Percentiles rank a stretch among this genome's conserved stretches.
These are phyloP conservation scores for Fregata magnificens DNA, from an alignment of 2,113 vertebrate species.

Conservation along the genomic window DNA sequence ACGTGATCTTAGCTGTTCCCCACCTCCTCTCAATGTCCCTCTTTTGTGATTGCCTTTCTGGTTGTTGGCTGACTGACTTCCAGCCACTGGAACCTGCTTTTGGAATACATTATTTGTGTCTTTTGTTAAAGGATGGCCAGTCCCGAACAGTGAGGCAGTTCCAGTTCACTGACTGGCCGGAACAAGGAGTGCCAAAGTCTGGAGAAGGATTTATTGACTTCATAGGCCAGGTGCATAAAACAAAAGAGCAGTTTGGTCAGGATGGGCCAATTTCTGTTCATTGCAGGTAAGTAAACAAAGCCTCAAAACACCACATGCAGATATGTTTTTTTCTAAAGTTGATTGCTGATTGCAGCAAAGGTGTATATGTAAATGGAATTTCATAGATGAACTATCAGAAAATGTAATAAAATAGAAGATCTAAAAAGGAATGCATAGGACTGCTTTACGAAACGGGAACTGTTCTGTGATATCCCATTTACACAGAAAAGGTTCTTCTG, in stretches of 20 bases:
- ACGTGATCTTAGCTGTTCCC: not conserved
- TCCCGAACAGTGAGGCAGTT: slow-evolving; percentile 98
- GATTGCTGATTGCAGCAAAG: not conserved
- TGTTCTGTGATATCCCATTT: not conserved
- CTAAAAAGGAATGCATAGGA: not conserved
- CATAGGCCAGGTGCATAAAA: slow-evolving; percentile 99
- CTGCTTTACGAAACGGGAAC: not conserved
- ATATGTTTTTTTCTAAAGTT: not conserved
- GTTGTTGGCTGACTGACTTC: not conserved
- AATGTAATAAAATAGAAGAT: not conserved
- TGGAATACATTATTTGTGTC: not conserved
- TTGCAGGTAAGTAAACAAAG: slow-evolving; percentile 86
- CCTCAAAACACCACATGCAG: not conserved
- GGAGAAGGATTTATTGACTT: slow-evolving; percentile 99
- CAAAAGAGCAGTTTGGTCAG: slow-evolving; percentile 98
- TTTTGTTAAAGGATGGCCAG: slow-evolving; percentile 89
- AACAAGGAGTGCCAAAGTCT: slow-evolving; percentile 99
- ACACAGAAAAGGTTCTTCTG: not conserved
- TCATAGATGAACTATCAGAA: not conserved
- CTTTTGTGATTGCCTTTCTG: not conserved
- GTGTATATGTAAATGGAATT: not conserved
- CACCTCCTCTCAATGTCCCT: not conserved
- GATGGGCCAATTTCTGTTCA: slow-evolving; percentile 99
- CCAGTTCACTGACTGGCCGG: slow-evolving; percentile 99
- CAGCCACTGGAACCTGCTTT: not conserved